phyloP scores from a whole-genome alignment of 2,797 vertebrate genomes.

The Enteromius afrohamiltoni region DNA sequence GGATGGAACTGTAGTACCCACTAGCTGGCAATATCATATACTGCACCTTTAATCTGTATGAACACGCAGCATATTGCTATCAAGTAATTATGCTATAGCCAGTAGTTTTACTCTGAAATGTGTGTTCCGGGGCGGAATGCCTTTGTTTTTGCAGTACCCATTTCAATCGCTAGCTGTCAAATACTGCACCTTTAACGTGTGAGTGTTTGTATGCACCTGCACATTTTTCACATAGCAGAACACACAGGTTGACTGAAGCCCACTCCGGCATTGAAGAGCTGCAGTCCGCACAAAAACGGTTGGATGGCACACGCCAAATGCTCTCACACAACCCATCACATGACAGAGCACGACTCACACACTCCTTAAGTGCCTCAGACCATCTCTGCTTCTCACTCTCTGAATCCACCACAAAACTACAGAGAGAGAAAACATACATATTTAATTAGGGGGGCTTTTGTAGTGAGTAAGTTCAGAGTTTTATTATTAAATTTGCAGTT shows the following conservation, averaged over 20 bases:
- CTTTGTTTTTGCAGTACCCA: too few species aligned
- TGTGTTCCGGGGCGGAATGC: too few species aligned
- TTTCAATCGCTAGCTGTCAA: too few species aligned
- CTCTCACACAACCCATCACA: constrained; percentile 74
- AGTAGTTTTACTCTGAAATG: too few species aligned
- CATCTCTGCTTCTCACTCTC: constrained; percentile 78
- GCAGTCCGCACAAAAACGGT: constrained; percentile 79
- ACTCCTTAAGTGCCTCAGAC: constrained; percentile 76
- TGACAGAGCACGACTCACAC: constrained; percentile 76
- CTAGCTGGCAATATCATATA: too few species aligned
- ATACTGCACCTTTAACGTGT: neutral
- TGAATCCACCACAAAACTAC: constrained; percentile 74
- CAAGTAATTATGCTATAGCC: too few species aligned
- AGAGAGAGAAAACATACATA: neutral
- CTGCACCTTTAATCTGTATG: too few species aligned
- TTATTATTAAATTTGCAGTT: neutral
- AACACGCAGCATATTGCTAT: too few species aligned
- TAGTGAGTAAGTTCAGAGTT: neutral
- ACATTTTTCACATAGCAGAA: constrained; percentile 83
- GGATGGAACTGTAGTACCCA: too few species aligned
- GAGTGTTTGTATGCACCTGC: constrained; percentile 73
- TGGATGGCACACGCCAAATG: constrained; percentile 75
- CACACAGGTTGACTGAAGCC: constrained; percentile 84
- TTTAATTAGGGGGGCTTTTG: neutral
- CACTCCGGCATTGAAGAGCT: constrained; percentile 75